These are phyloP conservation scores for Synodontis membranacea DNA, from an alignment of 2,113 vertebrate species.

Conservation along the genomic window DNA sequence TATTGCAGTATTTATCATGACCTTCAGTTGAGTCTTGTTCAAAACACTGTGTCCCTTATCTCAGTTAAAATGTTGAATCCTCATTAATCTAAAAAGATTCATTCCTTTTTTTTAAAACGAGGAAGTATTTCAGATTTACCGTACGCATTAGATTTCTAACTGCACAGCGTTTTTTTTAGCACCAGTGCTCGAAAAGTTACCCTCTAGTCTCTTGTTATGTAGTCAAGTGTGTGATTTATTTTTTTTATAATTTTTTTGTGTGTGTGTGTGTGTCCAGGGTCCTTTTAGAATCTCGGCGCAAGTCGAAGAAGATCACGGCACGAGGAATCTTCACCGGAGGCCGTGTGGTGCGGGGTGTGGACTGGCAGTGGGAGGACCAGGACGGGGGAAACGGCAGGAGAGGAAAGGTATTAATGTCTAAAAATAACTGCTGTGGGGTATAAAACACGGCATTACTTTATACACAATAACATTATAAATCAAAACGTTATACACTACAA, in stretches of 20 bases:
- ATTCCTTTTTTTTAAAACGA: neutral
- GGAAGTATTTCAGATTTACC: neutral
- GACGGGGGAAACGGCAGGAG: constrained; percentile 97
- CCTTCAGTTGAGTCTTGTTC: neutral
- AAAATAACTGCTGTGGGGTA: neutral
- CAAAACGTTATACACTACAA: neutral
- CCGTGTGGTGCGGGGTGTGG: constrained; percentile 94
- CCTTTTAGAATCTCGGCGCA: constrained; percentile 94
- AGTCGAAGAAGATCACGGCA: constrained; percentile 99
- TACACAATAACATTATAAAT: neutral
- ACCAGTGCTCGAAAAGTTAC: neutral
- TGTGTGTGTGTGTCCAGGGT: constrained; percentile 84
- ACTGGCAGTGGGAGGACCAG: constrained; percentile 99
- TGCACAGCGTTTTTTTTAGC: neutral
- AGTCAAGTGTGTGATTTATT: neutral
- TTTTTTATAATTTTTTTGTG: too few relatives aligned
- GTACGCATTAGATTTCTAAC: neutral
- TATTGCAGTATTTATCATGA: neutral
- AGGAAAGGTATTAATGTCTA: constrained; percentile 82
- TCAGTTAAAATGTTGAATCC: neutral
- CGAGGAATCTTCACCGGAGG: constrained; percentile 97
- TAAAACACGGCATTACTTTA: neutral
- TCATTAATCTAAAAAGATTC: neutral
- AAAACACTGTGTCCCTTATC: neutral
- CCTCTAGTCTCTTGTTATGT: neutral